phyloP scores from a whole-genome alignment of 2,888 invertebrate genomes.

The Lottia scabra region DNA sequence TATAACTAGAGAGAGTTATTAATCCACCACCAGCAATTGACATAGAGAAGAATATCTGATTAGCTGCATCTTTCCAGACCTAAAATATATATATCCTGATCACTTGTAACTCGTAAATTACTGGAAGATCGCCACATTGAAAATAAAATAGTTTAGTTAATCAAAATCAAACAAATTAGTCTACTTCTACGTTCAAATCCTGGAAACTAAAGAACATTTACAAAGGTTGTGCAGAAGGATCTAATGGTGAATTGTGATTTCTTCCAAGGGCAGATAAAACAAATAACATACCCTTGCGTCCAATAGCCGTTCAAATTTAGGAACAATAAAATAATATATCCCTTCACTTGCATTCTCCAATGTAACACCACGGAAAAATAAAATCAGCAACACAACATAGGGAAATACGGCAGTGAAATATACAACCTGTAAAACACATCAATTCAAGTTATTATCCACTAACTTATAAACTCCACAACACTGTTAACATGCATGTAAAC shows the following conservation, averaged over 20 bases:
- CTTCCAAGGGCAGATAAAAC: neutral
- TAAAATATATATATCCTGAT: slow-evolving; percentile 23
- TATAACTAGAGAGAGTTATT: slow-evolving; percentile 65
- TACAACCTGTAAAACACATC: neutral
- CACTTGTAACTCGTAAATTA: too few relatives aligned
- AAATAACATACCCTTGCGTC: slow-evolving; percentile 56
- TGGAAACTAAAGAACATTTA: too few relatives aligned
- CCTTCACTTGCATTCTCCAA: slow-evolving; percentile 61
- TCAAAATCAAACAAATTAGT: too few relatives aligned
- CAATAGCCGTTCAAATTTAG: slow-evolving; percentile 52
- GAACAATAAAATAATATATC: slow-evolving; percentile 62
- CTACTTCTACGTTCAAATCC: too few relatives aligned
- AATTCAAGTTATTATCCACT: too few relatives aligned
- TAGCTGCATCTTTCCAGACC: slow-evolving; percentile 69
- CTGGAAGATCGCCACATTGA: too few relatives aligned
- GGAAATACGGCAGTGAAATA: slow-evolving; percentile 68
- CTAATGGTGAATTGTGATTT: too few relatives aligned
- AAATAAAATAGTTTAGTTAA: too few relatives aligned
- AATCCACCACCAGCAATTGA: slow-evolving; percentile 63
- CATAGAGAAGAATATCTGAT: slow-evolving; percentile 66
- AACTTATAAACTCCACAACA: too few relatives aligned
- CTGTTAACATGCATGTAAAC: too few relatives aligned
- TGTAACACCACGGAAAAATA: slow-evolving; percentile 64
- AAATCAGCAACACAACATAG: slow-evolving; percentile 63
- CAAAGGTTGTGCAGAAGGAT: too few relatives aligned